Base-by-base conservation (phyloP, 2,888 invertebrate species). In the Napeogenes sylphis region DNA sequence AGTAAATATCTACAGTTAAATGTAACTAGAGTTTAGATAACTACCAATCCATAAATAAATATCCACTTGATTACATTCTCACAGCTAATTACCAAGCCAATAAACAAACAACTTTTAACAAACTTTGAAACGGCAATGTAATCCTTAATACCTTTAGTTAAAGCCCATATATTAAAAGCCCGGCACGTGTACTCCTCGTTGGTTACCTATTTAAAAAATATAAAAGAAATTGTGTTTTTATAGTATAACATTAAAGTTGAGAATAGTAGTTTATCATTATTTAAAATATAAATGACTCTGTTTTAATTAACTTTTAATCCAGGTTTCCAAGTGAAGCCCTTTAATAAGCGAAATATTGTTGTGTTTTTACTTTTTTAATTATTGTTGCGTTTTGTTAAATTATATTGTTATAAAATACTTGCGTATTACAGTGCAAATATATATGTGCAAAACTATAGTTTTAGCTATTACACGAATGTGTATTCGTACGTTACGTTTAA, bases 251-350 rank as follows among this genome's bases (percentile, higher is more conserved):
- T 30, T 51, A 51, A 51, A 51, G 30, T 10, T 30, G 21, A 30
- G 51, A 30, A 12, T 30, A 30, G 30, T 47, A 4, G 14, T 21
- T 21, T 21, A 30, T 51, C 30, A 51, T 51, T 1, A 30, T 3
- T 51, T 8, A 10, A 13, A 51, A 30, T 30, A 51, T 30, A 12
- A 30, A 51, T 10, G 30, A 3, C 51, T 51, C 51, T 33, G 60
- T 65, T 69, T 71, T 70, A 72, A 73, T 73, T 71, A 71, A 71
- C 66, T 66, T 71, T 71, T 70, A 67, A 72, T 70, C 71, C 69
- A 55, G 62, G 58, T 59, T 63, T 63, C 45, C 58, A 14, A 51
- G 35, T 33, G 45, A 42, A 30, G 6, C 51, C 32, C 55, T 45
- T 46, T 45, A 6, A 35, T 32, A 14, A 61, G 5, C 10, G 10